phyloP scores from a whole-genome alignment of 2,797 vertebrate genomes.

The Leuciscus waleckii region DNA sequence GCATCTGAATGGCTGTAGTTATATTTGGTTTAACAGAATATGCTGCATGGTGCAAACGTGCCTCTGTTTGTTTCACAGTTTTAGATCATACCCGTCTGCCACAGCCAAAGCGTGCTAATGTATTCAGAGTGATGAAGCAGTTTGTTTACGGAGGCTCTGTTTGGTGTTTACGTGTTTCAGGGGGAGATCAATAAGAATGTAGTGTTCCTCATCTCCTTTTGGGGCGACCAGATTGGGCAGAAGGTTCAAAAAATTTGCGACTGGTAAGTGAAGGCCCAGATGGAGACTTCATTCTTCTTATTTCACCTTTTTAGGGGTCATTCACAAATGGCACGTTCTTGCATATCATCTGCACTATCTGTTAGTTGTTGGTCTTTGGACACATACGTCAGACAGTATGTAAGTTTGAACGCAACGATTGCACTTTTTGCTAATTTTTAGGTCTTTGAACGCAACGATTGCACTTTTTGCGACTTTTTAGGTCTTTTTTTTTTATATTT shows the following conservation, averaged over 20 bases:
- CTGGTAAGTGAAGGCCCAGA: slow-evolving; percentile 81
- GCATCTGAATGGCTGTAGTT: slow-evolving; percentile 5
- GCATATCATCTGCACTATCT: not conserved
- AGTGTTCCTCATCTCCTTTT: slow-evolving; percentile 96
- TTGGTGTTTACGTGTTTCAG: slow-evolving; percentile 72
- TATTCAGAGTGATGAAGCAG: not conserved
- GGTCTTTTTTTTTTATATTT: not conserved
- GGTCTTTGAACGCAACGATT: not conserved
- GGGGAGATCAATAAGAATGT: slow-evolving; percentile 90
- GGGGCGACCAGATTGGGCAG: slow-evolving; percentile 97
- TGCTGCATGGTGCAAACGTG: not conserved
- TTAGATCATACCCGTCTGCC: slow-evolving; percentile 11
- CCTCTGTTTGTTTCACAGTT: slow-evolving; percentile 3
- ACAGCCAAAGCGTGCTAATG: not conserved
- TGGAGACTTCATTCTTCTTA: not conserved
- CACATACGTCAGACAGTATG: not conserved
- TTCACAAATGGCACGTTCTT: not conserved
- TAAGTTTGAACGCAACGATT: not conserved
- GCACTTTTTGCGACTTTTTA: not conserved
- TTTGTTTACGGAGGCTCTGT: not conserved
- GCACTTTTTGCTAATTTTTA: not conserved
- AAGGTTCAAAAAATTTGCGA: slow-evolving; percentile 99
- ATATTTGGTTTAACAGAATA: not conserved
- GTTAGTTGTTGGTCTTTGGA: not conserved
- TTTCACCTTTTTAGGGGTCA: not conserved